Base-by-base conservation (phyloP, 1,140 invertebrate species). In the Patella vulgata region DNA sequence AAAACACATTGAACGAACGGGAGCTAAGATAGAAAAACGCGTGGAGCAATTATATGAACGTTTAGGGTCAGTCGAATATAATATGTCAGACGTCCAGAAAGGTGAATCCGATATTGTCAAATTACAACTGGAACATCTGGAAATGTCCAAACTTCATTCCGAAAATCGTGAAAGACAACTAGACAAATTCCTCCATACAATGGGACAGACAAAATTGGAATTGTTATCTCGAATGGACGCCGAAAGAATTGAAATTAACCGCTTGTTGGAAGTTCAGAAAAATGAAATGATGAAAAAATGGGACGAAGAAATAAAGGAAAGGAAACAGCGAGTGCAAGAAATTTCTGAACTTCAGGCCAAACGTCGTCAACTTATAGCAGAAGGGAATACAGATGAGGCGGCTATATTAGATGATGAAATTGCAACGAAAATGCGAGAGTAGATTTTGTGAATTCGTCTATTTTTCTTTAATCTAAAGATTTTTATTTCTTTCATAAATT, bases 1-100 rank as follows among this genome's bases (percentile, higher is more conserved):
- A 31, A 48, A 66, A 12, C 54, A 69, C 50, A 70, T 77, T 6
- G 75, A 77, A 30, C 44, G 61, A 5, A 51, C 67, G 51, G 52
- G 58, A 3, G 63, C 60, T 19, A 68, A 69, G 53, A 42, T 71
- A 19, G 75, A 74, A 21, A 63, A 68, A 31, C 57, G 70, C 23
- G 40, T 77, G 14, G 68, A 73, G 21, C 64, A 74, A 11, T 27
- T 77, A 3, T 36, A 66, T 5, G 23, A 43, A 12, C 46, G 54
- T 11, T 12, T 72, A 19, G 33, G 23, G 19, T 36, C 43, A 11
- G 36, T 77, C 8, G 61, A 66, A 28, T 43, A 39, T 11, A 60
- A 67, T 23, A 57, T 77, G 0, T 46, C 43, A 28, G 28, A 56
- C 1, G 66, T 77, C 23, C 59, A 68, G 48, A 44, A 54, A 23